Base-by-base conservation (phyloP, 2,113 vertebrate genomes). In the Pongo abelii region DNA sequence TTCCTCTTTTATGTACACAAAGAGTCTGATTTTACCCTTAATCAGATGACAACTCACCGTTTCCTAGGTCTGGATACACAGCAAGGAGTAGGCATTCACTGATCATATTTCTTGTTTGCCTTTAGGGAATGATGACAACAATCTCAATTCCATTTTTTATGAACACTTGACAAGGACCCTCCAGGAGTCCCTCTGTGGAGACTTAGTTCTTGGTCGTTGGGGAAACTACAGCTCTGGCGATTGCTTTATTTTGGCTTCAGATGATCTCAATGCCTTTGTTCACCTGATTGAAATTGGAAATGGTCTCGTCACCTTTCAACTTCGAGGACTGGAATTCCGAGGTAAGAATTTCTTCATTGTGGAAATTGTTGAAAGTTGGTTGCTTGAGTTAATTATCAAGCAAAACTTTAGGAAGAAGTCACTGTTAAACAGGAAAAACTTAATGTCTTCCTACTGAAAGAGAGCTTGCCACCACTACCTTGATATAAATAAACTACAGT, bases 121-220 rank as follows among this genome's bases (percentile, higher is more conserved):
- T 96, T 14, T 95, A 99, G 99, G 99, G 57, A 99, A 99, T 35
- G 99, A 99, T 22, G 99, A 99, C 97, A 99, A 99, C 99, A 99
- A 99, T 98, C 99, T 99, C 25, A 99, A 99, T 98, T 99, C 99
- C 96, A 99, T 99, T 97, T 99, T 99, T 97, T 99, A 99, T 10
- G 99, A 99, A 98, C 99, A 99, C 98, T 98, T 99, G 98, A 99
- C 99, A 0, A 99, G 99, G 97, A 99, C 99, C 1, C 99, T 99
- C 85, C 99, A 99, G 98, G 99, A 99, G 85, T 99, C 99, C 8
- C 99, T 99, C 52, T 99, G 99, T 85, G 99, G 99, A 48, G 99
- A 99, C 98, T 98, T 99, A 89, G 98, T 99, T 97, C 99, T 99
- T 86, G 99, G 99, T 48, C 99, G 99, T 61, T 99, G 99, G 99